phyloP scores from a whole-genome alignment of 2,113 vertebrate genomes.

The Artemisiospiza belli region DNA sequence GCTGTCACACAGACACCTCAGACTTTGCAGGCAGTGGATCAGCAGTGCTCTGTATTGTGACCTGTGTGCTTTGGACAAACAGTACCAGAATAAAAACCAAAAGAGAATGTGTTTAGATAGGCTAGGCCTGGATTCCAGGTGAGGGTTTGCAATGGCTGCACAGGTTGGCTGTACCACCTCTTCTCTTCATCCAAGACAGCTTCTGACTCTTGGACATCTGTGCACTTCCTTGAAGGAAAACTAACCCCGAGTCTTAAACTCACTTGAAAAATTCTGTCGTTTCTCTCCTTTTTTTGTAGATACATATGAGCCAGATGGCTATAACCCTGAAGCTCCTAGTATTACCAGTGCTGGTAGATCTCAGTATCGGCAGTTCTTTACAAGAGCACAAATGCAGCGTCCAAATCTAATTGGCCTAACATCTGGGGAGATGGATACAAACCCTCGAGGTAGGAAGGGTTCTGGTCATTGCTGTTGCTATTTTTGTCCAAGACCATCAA shows the following conservation, averaged over 20 bases:
- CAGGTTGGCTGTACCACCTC: not conserved
- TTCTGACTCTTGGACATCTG: not conserved
- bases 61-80: not conserved
- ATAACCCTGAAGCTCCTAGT: constrained; percentile 98
- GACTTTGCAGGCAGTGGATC: not conserved
- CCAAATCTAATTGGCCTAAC: constrained; percentile 97
- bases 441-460: constrained; percentile 87
- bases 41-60: not conserved
- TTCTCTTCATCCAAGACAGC: not conserved
- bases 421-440: constrained; percentile 89
- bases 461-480: constrained; percentile 40
- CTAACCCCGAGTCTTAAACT: constrained; percentile 34
- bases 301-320: constrained; percentile 96
- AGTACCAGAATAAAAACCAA: not conserved
- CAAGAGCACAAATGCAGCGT: constrained; percentile 92
- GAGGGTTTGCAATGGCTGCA: not conserved
- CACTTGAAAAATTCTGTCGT: constrained; percentile 36
- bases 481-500: constrained; percentile 23
- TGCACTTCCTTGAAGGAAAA: constrained; percentile 14
- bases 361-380: constrained; percentile 94
- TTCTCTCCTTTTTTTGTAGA: constrained; percentile 78
- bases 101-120: not conserved
- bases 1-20: not conserved
- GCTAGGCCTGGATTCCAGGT: not conserved
- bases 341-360: constrained; percentile 91